Evolutionary conservation across 37 sponge, comb jelly and placozoan genomes (phyloP).

Genomic region (Theonella swinhoei): DNA sequence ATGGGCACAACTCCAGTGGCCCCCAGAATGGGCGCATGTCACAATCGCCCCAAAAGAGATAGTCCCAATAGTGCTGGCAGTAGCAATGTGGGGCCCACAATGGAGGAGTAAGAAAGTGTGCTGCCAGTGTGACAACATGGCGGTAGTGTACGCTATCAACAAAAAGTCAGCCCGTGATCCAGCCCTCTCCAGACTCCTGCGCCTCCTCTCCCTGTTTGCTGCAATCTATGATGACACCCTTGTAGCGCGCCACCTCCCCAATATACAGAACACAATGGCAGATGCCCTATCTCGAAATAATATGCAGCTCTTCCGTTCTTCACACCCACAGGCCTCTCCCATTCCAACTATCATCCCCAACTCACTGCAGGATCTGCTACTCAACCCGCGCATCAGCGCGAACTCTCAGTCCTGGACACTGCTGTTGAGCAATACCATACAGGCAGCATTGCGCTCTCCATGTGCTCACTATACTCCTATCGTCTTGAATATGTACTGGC

Average conservation of each 20-base stretch:
- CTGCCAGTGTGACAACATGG: not conserved
- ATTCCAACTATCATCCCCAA: not conserved
- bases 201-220: not conserved
- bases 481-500: not conserved
- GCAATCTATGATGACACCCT: not conserved
- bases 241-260: not conserved
- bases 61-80: conserved; percentile 12
- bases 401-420: conserved; percentile 3
- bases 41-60: conserved; percentile 24
- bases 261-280: not conserved
- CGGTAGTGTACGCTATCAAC: not conserved
- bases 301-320: not conserved
- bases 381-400: conserved; percentile 8
- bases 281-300: not conserved
- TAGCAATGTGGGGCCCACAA: conserved; percentile 2
- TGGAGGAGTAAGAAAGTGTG: not conserved
- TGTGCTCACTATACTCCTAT: not conserved
- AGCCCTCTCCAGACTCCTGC: not conserved
- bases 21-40: not conserved
- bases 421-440: too few relatives aligned
- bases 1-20: conserved; percentile 45
- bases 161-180: not conserved
- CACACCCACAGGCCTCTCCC: not conserved
- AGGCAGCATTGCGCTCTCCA: not conserved
- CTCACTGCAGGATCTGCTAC: not conserved